Conservation (phyloP, 1,140 invertebrate genomes). For the Drosophila takahashii region DNA sequence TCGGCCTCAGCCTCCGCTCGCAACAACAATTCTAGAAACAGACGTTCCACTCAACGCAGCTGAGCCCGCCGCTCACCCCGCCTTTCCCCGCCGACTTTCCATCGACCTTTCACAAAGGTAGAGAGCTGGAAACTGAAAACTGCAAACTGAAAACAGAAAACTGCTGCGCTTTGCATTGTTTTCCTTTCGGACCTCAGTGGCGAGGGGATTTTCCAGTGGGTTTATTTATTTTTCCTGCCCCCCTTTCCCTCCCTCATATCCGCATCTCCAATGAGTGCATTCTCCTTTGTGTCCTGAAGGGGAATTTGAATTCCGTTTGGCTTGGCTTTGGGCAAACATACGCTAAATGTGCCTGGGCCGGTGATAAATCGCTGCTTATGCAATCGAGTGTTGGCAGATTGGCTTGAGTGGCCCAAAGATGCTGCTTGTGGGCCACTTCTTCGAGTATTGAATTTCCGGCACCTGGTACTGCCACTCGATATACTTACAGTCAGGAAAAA, state of each 20-base stretch:
- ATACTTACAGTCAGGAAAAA: slow-evolving; percentile 2
- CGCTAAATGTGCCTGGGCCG: slow-evolving; percentile 63
- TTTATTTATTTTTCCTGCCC: slow-evolving; percentile 52
- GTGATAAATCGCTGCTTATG: slow-evolving; percentile 71
- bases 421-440: slow-evolving; percentile 26
- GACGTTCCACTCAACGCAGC: slow-evolving; percentile 79
- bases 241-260: neutral
- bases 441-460: slow-evolving; percentile 30
- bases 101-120: slow-evolving; percentile 66
- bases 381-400: slow-evolving; percentile 54
- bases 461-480: slow-evolving; percentile 22
- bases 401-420: slow-evolving; percentile 48
- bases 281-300: slow-evolving; percentile 49
- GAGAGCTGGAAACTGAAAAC: slow-evolving; percentile 51
- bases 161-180: slow-evolving; percentile 76
- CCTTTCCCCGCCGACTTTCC: slow-evolving; percentile 8
- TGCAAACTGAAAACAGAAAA: slow-evolving; percentile 66
- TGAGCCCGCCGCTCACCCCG: slow-evolving; percentile 48
- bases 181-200: slow-evolving; percentile 60
- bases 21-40: slow-evolving; percentile 77
- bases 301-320: slow-evolving; percentile 50
- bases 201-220: slow-evolving; percentile 42
- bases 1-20: slow-evolving; percentile 23
- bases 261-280: slow-evolving; percentile 14
- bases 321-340: slow-evolving; percentile 51